Evolutionary conservation across 2,888 invertebrate species (phyloP).

Genomic region (Drosophila falleni): DNA sequence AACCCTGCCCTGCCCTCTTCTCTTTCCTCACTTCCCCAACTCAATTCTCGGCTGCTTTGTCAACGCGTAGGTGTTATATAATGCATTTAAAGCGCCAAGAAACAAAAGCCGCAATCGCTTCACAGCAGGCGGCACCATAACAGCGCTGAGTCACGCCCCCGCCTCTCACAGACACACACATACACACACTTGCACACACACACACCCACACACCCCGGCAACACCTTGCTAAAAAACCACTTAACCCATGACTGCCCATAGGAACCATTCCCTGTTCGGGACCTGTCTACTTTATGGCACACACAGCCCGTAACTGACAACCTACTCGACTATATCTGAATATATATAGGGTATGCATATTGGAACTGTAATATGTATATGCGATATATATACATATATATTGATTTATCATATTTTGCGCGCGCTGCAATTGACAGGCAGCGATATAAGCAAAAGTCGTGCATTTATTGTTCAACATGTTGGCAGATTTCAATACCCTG

Average conservation of each 20-base stretch:
- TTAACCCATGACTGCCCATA: constrained; percentile 63
- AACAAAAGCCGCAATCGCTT: constrained; percentile 59
- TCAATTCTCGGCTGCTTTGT: constrained; percentile 27
- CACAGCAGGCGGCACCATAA: constrained; percentile 61
- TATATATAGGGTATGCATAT: constrained; percentile 33
- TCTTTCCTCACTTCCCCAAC: not conserved
- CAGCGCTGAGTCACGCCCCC: constrained; percentile 60
- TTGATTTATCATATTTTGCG: constrained; percentile 76
- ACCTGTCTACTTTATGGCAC: constrained; percentile 29
- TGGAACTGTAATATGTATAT: constrained; percentile 20
- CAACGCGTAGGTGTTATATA: constrained; percentile 73
- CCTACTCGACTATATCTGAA: constrained; percentile 26
- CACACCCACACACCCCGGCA: constrained; percentile 5
- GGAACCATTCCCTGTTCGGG: constrained; percentile 12
- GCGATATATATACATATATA: constrained; percentile 44
- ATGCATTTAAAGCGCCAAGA: constrained; percentile 66
- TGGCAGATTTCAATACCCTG: constrained; percentile 13
- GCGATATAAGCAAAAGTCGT: constrained; percentile 44
- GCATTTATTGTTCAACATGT: constrained; percentile 45
- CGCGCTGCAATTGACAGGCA: constrained; percentile 64
- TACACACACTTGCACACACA: constrained; percentile 24
- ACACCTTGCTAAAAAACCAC: constrained; percentile 60
- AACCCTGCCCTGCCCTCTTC: not conserved
- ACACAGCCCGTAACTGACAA: constrained; percentile 35
- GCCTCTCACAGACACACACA: no score